phyloP scores from a whole-genome alignment of 2,888 invertebrate species.

The Cremastinae sp. region DNA sequence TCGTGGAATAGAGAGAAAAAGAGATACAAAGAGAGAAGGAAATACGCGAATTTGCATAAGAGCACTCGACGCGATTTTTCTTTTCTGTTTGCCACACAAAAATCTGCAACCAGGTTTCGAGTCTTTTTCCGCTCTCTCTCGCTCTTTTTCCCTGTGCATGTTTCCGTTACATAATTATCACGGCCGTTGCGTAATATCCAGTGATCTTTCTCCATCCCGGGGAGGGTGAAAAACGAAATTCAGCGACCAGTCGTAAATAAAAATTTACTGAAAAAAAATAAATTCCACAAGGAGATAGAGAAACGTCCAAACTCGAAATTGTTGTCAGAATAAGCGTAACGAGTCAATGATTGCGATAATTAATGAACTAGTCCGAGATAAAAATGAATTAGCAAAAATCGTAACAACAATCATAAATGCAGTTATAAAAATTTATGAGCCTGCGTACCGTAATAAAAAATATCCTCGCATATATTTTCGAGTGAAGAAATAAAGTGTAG shows the following conservation, averaged over 20 bases:
- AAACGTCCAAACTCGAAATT: constrained; percentile 49
- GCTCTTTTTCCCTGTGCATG: constrained; percentile 4
- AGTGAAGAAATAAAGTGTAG: constrained; percentile 24
- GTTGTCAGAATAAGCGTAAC: constrained; percentile 17
- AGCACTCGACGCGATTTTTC: constrained; percentile 54
- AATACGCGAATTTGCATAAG: constrained; percentile 52
- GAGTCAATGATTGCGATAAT: too few species aligned
- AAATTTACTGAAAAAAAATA: constrained; percentile 6
- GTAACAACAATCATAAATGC: too few species aligned
- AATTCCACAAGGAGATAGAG: constrained; percentile 13
- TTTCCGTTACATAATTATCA: constrained; percentile 56
- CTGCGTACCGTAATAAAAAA: too few species aligned
- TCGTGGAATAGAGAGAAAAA: constrained; percentile 17
- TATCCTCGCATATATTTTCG: not conserved
- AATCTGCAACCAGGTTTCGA: constrained; percentile 24
- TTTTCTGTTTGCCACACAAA: constrained; percentile 57
- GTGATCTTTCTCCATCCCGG: constrained; percentile 21
- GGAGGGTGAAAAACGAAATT: not conserved
- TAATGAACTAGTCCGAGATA: too few species aligned
- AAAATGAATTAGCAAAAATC: too few species aligned
- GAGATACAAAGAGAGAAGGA: constrained; percentile 8
- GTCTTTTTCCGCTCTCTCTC: constrained; percentile 27
- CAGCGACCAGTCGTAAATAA: not conserved
- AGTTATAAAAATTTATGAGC: too few species aligned
- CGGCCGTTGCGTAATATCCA: constrained; percentile 51